Evolutionary conservation across 1,140 invertebrate species (phyloP).

Genomic region (Cardiocondyla obscurior): DNA sequence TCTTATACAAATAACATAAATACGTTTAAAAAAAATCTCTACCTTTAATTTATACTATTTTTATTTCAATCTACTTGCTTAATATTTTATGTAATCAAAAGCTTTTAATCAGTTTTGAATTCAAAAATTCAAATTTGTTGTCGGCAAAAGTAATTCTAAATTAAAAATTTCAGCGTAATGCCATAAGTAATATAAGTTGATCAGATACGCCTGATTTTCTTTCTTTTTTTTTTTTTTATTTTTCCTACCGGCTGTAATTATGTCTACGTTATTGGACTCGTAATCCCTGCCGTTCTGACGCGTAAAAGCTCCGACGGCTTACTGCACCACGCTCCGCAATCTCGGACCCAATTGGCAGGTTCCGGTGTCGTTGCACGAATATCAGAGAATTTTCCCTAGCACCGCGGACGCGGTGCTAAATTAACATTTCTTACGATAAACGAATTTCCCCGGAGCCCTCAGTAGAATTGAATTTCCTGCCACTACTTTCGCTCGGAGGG

Average conservation of each 20-base stretch:
- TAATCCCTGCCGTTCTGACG: not conserved
- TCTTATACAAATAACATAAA: too few species aligned
- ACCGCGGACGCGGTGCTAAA: constrained; percentile 10
- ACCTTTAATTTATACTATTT: not conserved
- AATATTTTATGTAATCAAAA: not conserved
- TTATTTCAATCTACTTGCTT: not conserved
- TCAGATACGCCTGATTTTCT: not conserved
- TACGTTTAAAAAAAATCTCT: not conserved
- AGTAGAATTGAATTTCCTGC: constrained; percentile 44
- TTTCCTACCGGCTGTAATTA: constrained; percentile 2
- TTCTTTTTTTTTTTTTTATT: too few species aligned
- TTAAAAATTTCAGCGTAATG: not conserved
- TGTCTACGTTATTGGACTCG: constrained; percentile 18
- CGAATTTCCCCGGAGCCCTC: constrained; percentile 41
- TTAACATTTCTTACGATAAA: constrained; percentile 55
- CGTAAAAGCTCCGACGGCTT: constrained; percentile 14
- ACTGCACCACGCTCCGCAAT: constrained; percentile 33
- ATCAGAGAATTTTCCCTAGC: constrained; percentile 25
- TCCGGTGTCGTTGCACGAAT: constrained; percentile 42
- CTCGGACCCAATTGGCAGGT: constrained; percentile 46
- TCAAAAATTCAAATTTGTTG: not conserved
- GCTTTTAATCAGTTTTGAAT: not conserved
- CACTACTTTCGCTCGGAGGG: constrained; percentile 14
- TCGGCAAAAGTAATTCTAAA: not conserved
- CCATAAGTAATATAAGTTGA: not conserved